Evolutionary conservation across 2,113 vertebrate genomes (phyloP), one percentile per base, ranked within the genome.

Genomic region (Sebastes schlegelii): DNA sequence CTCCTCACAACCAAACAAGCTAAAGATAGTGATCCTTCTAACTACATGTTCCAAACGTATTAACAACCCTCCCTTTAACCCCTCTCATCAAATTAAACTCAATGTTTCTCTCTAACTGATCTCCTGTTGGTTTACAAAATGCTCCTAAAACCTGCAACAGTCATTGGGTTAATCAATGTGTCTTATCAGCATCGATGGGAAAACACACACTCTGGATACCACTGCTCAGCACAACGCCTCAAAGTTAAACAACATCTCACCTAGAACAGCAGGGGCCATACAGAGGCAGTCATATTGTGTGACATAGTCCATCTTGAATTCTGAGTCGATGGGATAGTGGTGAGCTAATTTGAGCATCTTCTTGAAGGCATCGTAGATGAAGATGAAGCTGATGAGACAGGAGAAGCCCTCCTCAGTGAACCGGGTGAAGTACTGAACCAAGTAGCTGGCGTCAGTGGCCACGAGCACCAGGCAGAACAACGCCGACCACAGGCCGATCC

Each of bases 371-470:
- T 99, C 98, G 0, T 99, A 99, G 84, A 99, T 99, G 91, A 99
- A 99, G 89, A 99, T 99, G 96, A 99, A 99, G 95, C 98, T 99
- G 89, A 99, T 99, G 8, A 99, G 95, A 23, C 97, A 98, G 19
- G 98, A 98, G 89, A 99, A 99, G 0, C 98, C 98, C 84, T 99
- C 98, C 74, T 99, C 98, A 0, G 98, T 99, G 95, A 99, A 99
- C 23, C 98, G 97, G 9, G 98, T 99, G 83, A 99, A 99, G 91
- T 99, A 99, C 91, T 99, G 97, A 68, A 99, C 98, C 92, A 99
- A 80, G 93, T 96, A 99, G 90, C 98, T 99, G 94, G 98, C 98
- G 0, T 99, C 98, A 0, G 98, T 99, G 19, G 97, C 98, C 4
- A 99, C 98, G 0, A 99, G 95, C 13, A 96, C 13, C 73, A 99